Evolutionary conservation across 2,113 vertebrate species (phyloP).

Genomic region (Plectropomus leopardus): DNA sequence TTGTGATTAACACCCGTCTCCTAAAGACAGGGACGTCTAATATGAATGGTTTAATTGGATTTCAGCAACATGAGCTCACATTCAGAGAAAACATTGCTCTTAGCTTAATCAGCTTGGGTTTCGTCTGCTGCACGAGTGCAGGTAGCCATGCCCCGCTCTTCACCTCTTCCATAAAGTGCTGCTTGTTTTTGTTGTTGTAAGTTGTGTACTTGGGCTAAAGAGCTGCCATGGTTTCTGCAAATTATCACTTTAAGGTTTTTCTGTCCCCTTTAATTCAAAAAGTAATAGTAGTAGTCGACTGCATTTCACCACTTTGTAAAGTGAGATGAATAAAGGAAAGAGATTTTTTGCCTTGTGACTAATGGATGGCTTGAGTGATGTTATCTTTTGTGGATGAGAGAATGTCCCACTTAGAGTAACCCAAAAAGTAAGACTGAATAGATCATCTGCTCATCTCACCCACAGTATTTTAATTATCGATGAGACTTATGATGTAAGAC

Average conservation of each 20-base stretch:
- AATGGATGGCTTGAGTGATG: conserved; percentile 18
- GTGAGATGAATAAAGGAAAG: conserved; percentile 8
- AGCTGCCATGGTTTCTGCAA: not conserved
- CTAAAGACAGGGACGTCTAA: not conserved
- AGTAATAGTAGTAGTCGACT: not conserved
- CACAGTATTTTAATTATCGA: conserved; percentile 35
- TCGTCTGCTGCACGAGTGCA: not conserved
- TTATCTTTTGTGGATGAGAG: conserved; percentile 9
- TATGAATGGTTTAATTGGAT: conserved; percentile 55
- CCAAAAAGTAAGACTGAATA: conserved; percentile 10
- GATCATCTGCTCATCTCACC: conserved; percentile 1
- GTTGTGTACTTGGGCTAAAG: not conserved
- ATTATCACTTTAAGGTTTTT: conserved; percentile 11
- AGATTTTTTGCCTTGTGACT: not conserved
- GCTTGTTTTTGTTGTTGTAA: conserved; percentile 13
- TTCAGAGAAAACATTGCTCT: conserved; percentile 37
- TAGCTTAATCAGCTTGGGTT: conserved; percentile 43
- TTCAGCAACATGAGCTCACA: conserved; percentile 43
- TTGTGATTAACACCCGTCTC: not conserved
- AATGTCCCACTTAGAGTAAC: conserved; percentile 5
- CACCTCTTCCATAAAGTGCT: not conserved
- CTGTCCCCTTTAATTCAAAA: not conserved
- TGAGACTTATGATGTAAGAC: conserved; percentile 16
- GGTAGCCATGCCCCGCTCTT: not conserved
- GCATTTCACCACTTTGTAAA: conserved; percentile 5